A percentile compares a stretch with the other conserved stretches of the same genome.
Evolutionary conservation across 2,113 vertebrate genomes (phyloP).

Genomic region (Hiodon alosoides): DNA sequence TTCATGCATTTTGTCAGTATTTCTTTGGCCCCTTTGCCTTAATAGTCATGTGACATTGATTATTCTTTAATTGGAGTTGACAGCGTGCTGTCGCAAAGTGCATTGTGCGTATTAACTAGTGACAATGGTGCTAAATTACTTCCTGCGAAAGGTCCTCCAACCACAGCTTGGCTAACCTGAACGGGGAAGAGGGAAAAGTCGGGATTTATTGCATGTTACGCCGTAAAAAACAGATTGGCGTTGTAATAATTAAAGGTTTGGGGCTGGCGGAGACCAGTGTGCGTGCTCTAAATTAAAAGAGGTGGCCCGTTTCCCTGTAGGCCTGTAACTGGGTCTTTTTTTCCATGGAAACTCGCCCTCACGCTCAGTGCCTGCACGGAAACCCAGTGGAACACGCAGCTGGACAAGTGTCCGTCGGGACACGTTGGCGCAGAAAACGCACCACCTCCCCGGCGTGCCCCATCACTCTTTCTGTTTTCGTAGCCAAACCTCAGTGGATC

Average conservation of each 20-base stretch:
- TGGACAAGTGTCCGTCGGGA: neutral
- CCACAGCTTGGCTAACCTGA: neutral
- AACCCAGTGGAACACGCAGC: neutral
- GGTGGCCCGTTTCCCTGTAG: neutral
- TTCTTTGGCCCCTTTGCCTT: neutral
- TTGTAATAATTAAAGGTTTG: slow-evolving; percentile 15
- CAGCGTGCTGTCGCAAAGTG: neutral
- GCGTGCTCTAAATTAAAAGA: neutral
- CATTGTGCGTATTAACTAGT: slow-evolving; percentile 14
- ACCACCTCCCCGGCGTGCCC: neutral
- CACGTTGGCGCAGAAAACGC: no score
- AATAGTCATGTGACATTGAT: neutral
- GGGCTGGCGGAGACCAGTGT: slow-evolving; percentile 3
- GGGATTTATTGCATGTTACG: slow-evolving; percentile 19
- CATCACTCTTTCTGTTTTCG: slow-evolving; percentile 33
- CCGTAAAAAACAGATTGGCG: slow-evolving; percentile 16
- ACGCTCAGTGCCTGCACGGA: neutral
- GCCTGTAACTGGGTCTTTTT: neutral
- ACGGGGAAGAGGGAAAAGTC: neutral
- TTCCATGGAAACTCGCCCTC: neutral
- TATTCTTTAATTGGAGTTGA: slow-evolving; percentile 18
- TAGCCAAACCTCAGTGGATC: slow-evolving; percentile 91
- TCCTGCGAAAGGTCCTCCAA: slow-evolving; percentile 19
- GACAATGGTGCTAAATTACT: slow-evolving; percentile 18
- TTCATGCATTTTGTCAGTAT: neutral